A percentile compares a stretch with the other conserved stretches of the same genome.
Evolutionary conservation across 1,140 invertebrate genomes (phyloP).

Genomic region (Dreissena polymorpha): DNA sequence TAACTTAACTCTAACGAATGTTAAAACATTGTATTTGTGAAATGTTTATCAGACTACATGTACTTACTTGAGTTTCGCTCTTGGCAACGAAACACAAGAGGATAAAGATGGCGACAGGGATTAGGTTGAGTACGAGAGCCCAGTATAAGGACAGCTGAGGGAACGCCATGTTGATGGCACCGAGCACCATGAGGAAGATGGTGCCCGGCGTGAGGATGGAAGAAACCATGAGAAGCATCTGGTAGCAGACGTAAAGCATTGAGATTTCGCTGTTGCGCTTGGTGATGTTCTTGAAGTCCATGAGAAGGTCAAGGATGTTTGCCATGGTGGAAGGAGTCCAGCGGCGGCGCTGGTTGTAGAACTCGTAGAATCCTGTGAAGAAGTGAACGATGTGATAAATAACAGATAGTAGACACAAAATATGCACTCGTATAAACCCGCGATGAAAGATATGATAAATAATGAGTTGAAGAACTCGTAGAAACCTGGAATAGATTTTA

Average conservation of each 20-base stretch:
- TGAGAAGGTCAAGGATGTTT: conserved; percentile 84
- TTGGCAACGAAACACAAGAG: conserved; percentile 80
- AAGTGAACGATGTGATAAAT: no score
- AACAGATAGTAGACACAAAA: no score
- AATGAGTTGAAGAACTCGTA: no score
- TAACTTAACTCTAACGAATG: no score
- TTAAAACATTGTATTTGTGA: no score
- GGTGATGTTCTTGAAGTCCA: conserved; percentile 75
- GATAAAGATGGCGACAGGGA: conserved; percentile 81
- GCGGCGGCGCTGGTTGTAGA: conserved; percentile 84
- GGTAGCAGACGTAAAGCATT: conserved; percentile 71
- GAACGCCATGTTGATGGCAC: conserved; percentile 82
- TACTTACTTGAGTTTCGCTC: conserved; percentile 79
- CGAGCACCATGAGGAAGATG: conserved; percentile 84
- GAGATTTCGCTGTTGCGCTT: conserved; percentile 66
- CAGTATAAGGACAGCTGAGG: conserved; percentile 78
- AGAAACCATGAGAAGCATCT: conserved; percentile 80
- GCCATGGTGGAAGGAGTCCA: conserved; percentile 86
- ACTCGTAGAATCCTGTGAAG: conserved; percentile 83
- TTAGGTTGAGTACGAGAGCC: conserved; percentile 79
- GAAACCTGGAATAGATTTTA: no score
- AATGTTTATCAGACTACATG: conserved; percentile 61
- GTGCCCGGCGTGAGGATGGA: conserved; percentile 84
- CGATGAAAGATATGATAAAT: no score
- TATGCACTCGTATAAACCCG: no score